A percentile compares a stretch with the other conserved stretches of the same genome.
Evolutionary conservation across 2,888 invertebrate genomes (phyloP).

Genomic region (Brachyptera putata): DNA sequence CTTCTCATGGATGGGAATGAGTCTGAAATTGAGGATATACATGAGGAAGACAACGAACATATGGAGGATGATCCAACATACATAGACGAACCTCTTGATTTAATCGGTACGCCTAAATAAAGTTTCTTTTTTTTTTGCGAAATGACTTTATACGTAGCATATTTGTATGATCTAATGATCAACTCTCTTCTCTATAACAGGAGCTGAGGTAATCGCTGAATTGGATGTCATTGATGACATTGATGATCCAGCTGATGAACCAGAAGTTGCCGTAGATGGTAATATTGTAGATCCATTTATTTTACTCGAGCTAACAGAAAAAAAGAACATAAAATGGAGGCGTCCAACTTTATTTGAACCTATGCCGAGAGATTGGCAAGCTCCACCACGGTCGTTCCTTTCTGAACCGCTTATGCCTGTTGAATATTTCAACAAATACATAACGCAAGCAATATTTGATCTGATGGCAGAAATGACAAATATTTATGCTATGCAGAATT

Average conservation of each 20-base stretch:
- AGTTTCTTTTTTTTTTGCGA: too few relatives aligned
- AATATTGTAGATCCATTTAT: background rate
- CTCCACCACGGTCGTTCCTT: too few relatives aligned
- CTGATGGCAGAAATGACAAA: conserved; percentile 26
- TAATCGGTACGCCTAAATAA: background rate
- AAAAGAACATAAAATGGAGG: conserved; percentile 1
- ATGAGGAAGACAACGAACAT: too few relatives aligned
- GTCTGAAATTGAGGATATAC: background rate
- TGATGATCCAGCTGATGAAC: background rate
- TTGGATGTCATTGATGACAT: background rate
- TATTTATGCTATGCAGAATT: conserved; percentile 36
- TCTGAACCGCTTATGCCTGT: background rate
- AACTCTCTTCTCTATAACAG: too few relatives aligned
- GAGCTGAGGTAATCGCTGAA: too few relatives aligned
- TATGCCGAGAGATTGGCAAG: background rate
- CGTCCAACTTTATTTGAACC: background rate
- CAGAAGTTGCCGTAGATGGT: too few relatives aligned
- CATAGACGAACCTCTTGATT: too few relatives aligned
- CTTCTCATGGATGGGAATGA: background rate
- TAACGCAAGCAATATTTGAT: background rate
- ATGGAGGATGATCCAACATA: too few relatives aligned
- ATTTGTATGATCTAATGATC: too few relatives aligned
- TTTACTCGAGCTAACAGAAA: background rate
- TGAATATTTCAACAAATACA: background rate
- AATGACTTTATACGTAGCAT: too few relatives aligned